Conservation (phyloP, 2,797 vertebrate species). For the Sylvia borin region DNA sequence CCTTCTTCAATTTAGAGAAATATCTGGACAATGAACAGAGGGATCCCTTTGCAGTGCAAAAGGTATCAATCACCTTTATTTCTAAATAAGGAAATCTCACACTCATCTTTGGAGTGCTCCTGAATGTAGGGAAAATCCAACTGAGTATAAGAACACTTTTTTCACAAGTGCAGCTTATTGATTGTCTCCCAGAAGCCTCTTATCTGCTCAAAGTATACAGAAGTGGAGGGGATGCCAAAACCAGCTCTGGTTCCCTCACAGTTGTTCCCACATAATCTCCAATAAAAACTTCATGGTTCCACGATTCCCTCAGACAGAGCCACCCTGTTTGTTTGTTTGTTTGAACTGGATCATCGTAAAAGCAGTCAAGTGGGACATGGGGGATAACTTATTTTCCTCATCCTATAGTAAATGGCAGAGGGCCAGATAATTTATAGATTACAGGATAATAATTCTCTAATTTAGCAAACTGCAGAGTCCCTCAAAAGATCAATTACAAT, state of each 20-base stretch:
- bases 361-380: neutral
- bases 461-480: neutral
- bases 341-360: neutral
- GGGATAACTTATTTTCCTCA: neutral
- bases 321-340: neutral
- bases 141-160: neutral
- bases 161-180: neutral
- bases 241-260: neutral
- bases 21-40: conserved; percentile 99
- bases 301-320: neutral
- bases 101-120: neutral
- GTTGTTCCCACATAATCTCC: neutral
- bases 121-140: neutral
- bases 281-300: neutral
- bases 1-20: conserved; percentile 98
- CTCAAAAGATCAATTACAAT: neutral
- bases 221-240: neutral
- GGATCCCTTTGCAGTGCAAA: conserved; percentile 98
- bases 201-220: neutral
- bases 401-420: neutral
- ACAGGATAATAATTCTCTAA: neutral
- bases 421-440: neutral
- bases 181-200: neutral
- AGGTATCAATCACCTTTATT: conserved; percentile 79
- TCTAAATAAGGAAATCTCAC: neutral